A percentile compares a stretch with the other conserved stretches of the same genome.
phyloP scores from a whole-genome alignment of 37 sponge, comb jelly and placozoan genomes.

The Agelas oroides region DNA sequence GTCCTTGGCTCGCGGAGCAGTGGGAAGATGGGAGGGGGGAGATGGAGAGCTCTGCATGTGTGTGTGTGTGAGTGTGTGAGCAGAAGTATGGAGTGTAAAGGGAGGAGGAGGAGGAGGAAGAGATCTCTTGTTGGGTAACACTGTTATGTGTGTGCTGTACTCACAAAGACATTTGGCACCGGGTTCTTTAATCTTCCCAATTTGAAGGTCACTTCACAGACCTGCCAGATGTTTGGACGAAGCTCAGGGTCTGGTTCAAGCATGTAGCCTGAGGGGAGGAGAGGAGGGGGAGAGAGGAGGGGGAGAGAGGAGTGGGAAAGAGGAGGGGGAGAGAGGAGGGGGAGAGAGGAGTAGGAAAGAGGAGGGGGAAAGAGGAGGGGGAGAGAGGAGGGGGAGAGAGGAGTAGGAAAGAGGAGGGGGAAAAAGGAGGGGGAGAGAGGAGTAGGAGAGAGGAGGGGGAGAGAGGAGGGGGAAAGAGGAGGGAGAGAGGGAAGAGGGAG shows the following conservation, averaged over 20 bases:
- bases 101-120: conserved; percentile 60
- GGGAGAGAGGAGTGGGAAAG: not conserved
- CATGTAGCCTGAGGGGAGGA: conserved; percentile 67
- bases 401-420: not conserved
- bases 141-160: no score
- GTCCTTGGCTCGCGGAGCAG: not conserved
- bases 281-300: not conserved
- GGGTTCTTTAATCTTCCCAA: conserved; percentile 31
- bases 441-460: no score
- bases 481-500: no score
- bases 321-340: not conserved
- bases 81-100: no score
- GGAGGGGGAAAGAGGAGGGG: not conserved
- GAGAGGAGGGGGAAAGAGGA: no score
- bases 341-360: not conserved
- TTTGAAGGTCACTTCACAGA: conserved; percentile 46
- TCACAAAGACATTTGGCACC: conserved; percentile 76
- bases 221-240: conserved; percentile 80
- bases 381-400: not conserved
- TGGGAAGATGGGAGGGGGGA: not conserved
- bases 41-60: conserved; percentile 1
- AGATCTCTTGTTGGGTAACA: no score
- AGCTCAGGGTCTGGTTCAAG: conserved; percentile 54
- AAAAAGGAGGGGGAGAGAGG: no score
- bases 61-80: not conserved